Evolutionary conservation across 2,797 vertebrate species (phyloP), one percentile per base, ranked within the genome.

Genomic region (Lindbergichthys nudifrons): DNA sequence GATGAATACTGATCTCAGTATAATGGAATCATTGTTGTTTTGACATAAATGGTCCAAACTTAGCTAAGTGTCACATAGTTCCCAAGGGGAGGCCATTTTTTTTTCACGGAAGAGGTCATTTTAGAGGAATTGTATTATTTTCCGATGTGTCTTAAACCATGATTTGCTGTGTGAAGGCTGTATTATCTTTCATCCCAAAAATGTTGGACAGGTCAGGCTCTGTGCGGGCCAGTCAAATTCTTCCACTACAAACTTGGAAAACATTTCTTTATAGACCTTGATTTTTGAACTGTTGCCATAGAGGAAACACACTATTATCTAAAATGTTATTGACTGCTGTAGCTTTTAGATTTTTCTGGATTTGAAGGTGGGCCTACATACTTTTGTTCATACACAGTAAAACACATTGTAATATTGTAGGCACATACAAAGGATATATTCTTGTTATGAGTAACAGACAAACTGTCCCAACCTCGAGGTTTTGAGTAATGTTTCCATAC

Each of bases 1-100:
- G 7, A 10, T 75, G 59, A 42, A 65, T 65, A 79, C 42, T 84
- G 62, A 80, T 60, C 19, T 84, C 70, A 75, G 42, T 23, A 47
- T 77, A 50, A 50, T 47, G 58, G 65, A 50, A 70, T 77, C 0
- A 41, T 53, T 73, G 47, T 64, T 60, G 46, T 66, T 79, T 42
- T 53, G 62, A 73, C 70, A 74, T 66, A 62, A 54, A 70, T 61
- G 16, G 52, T 66, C 47, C 64, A 65, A 51, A 59, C 48, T 72
- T 36, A 65, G 30, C 65, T 15, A 75, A 69, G 64, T 73, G 73
- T 71, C 42, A 41, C 64, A 58, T 30, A 57, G 59, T 65, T 70
- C 26, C 59, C 48, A 57, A 10, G 5, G 7, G 15, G 39, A 57
- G 26, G 19, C 19, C 10, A 7, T 74, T 74, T n/a, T 12, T 12